phyloP scores from a whole-genome alignment of 1,140 invertebrate genomes.

The Cydia pomonella region DNA sequence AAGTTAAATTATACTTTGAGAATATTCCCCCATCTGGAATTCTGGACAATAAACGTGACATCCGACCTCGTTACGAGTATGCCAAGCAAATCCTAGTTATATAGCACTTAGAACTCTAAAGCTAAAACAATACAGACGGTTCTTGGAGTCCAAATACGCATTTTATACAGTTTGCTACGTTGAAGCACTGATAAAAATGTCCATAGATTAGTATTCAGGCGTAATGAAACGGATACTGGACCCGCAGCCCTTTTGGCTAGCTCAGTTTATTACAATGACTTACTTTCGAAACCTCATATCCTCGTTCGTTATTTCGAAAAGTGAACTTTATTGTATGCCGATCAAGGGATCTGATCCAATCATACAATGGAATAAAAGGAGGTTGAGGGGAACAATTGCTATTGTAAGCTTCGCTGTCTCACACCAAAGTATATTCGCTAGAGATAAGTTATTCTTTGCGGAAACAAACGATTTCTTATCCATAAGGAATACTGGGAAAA shows the following conservation, averaged over 20 bases:
- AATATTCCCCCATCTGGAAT: too few species aligned
- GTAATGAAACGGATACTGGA: neutral
- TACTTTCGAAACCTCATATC: neutral
- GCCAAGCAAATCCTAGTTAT: too few species aligned
- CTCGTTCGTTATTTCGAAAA: neutral
- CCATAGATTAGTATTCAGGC: constrained; percentile 13
- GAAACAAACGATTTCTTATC: neutral
- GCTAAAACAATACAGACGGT: too few species aligned
- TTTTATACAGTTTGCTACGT: neutral
- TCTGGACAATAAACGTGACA: too few species aligned
- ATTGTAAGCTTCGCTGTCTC: neutral
- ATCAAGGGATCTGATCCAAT: neutral
- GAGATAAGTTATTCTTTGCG: constrained; percentile 9
- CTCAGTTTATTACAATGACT: neutral
- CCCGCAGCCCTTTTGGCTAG: neutral
- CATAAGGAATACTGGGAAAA: neutral
- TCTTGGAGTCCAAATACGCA: neutral
- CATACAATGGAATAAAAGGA: neutral
- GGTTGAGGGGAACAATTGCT: neutral
- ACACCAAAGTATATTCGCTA: neutral
- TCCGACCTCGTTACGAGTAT: too few species aligned
- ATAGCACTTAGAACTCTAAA: too few species aligned
- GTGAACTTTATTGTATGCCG: neutral
- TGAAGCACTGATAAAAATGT: neutral
- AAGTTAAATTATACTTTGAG: too few species aligned